These are phyloP conservation scores for Carcinoscorpius rotundicauda DNA, from an alignment of 1,140 invertebrate species.

Conservation along the genomic window DNA sequence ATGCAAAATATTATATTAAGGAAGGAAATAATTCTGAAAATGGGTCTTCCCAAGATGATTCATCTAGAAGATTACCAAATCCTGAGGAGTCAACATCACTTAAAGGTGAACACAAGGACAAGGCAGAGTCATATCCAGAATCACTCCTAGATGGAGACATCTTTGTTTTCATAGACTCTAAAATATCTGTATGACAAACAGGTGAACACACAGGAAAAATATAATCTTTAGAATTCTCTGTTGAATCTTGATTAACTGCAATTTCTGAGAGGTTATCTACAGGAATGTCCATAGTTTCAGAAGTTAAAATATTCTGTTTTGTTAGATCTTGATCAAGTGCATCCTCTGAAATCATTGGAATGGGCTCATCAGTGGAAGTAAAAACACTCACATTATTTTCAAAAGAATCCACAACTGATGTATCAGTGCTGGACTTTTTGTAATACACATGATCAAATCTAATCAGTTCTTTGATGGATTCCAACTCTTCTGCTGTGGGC, in stretches of 20 bases:
- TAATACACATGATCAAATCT: conserved; percentile 23
- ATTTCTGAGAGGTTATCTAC: neutral
- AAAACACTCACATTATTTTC: conserved; percentile 1
- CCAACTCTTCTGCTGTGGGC: conserved; percentile 23
- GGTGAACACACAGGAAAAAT: neutral
- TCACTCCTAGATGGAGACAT: conserved; percentile 16
- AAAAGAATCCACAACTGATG: neutral
- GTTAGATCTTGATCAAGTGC: neutral
- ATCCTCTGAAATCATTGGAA: neutral
- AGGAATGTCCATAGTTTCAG: neutral
- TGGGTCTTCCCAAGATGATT: conserved; percentile 16
- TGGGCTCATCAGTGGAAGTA: neutral
- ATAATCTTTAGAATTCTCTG: conserved; percentile 4
- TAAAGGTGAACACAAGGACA: conserved; percentile 1
- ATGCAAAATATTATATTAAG: conserved; percentile 13
- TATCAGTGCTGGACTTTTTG: conserved; percentile 6
- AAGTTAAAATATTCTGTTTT: neutral
- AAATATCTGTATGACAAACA: conserved; percentile 6
- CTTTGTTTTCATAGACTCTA: neutral
- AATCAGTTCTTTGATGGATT: conserved; percentile 26
- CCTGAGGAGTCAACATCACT: conserved; percentile 3
- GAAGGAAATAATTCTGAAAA: conserved; percentile 22
- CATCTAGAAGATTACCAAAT: no score
- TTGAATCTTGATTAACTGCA: conserved; percentile 1
- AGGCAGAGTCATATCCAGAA: conserved; percentile 17